Base-by-base conservation (phyloP, 2,888 invertebrate species). In the Epiblema foenella region DNA sequence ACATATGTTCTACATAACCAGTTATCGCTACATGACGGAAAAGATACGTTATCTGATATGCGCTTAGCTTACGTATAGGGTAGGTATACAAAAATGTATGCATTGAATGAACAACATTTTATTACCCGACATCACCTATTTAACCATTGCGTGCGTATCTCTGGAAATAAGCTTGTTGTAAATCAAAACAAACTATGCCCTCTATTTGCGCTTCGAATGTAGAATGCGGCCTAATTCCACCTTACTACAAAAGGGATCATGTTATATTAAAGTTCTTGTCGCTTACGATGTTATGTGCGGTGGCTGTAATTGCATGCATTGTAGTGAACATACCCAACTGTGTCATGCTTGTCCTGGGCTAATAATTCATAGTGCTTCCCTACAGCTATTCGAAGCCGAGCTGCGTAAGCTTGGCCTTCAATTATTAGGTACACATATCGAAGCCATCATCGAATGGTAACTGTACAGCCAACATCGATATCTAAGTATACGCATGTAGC, bases 81-180 rank as follows among this genome's bases (percentile, higher is more conserved):
- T 8, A 8, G 33, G 33, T 33, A 33, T 33, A 33, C 8, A 8
- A 51, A 2, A 51, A 17, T 17, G 17, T 69, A 70, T 77, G 51
- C 66, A 77, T 24, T 75, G 72, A 69, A 3, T 52, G 9, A 10
- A 18, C 52, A 52, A 12, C 20, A 15, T 12, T 42, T 42, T 42
- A 52, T 0, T 20, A 11, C 24, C 10, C 20, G 0, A 1, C 29
- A 24, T 18, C 18, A 8, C 10, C 12, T n/a, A n/a, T 52, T 29
- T 15, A 24, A 29, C 29, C 29, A 15, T n/a, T 29, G 8, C 56
- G 29, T 15, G 54, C 29, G n/a, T 56, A 54, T 54, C n/a, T 15
- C 39, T 20, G 58, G 39, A 42, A 39, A 59, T 20, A 39, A 37
- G 37, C 58, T 49, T 62, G 46, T 24, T 49, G 49, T 59, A 62